These are phyloP conservation scores for Perognathus longimembris DNA, from an alignment of 2,113 vertebrate species.

Conservation along the genomic window DNA sequence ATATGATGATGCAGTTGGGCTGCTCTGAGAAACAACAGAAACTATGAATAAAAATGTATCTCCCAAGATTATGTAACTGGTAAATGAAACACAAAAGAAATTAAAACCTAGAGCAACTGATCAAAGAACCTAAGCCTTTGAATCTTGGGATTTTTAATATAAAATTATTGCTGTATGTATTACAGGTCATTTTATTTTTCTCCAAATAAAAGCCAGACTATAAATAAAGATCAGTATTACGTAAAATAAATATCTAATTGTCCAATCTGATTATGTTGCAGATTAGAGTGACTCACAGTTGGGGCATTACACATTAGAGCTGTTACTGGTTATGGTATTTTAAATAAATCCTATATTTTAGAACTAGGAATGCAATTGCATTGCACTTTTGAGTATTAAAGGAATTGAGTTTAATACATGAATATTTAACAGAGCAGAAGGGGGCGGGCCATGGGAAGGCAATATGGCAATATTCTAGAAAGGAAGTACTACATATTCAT, in stretches of 20 bases:
- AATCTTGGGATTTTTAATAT: neutral
- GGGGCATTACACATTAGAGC: neutral
- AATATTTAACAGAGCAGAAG: no score
- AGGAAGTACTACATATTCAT: neutral
- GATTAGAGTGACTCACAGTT: conserved; percentile 44
- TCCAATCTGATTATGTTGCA: conserved; percentile 40
- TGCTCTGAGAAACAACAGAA: neutral
- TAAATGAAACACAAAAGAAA: neutral
- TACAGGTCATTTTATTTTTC: conserved; percentile 6
- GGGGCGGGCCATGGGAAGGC: neutral
- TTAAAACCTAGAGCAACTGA: neutral
- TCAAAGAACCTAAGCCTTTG: neutral
- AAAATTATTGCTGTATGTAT: neutral
- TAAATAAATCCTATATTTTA: conserved; percentile 7
- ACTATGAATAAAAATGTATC: neutral
- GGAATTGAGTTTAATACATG: conserved; percentile 15
- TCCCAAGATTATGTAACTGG: neutral
- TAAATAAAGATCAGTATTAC: conserved; percentile 30
- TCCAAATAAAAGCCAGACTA: neutral
- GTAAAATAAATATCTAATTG: no score
- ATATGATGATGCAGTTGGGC: neutral
- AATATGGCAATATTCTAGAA: neutral
- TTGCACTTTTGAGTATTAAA: neutral
- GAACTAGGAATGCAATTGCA: conserved; percentile 27
- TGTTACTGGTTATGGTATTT: conserved; percentile 7